Conservation (phyloP, 2,888 invertebrate species). For the Zaprionus obscuricornis region DNA sequence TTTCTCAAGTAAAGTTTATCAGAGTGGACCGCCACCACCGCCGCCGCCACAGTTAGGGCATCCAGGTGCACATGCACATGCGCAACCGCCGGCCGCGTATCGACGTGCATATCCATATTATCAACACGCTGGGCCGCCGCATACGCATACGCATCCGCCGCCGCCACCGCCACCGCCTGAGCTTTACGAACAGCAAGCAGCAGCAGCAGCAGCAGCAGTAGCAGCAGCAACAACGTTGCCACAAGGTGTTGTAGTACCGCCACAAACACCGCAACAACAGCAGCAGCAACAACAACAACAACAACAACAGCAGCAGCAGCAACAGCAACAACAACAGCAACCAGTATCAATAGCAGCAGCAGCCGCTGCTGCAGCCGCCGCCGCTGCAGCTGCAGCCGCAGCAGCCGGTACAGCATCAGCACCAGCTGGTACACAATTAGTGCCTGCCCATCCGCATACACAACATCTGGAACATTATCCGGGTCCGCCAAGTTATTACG, state of each 20-base stretch:
- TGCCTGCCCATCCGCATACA: conserved; percentile 81
- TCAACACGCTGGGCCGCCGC: conserved; percentile 58
- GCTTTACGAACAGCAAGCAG: conserved; percentile 79
- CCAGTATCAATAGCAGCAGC: conserved; percentile 53
- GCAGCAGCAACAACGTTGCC: conserved; percentile 5
- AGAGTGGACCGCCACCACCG: conserved; percentile 82
- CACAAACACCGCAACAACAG: conserved; percentile 54
- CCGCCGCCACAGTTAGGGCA: conserved; percentile 64
- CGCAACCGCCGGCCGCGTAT: conserved; percentile 70
- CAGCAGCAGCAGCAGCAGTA: conserved; percentile 44
- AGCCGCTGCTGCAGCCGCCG: conserved; percentile 57
- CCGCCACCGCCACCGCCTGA: conserved; percentile 76
- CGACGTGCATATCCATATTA: conserved; percentile 69
- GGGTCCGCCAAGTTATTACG: conserved; percentile 85
- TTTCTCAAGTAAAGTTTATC: conserved; percentile 84
- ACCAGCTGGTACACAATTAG: conserved; percentile 82
- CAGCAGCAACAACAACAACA: conserved; percentile 74
- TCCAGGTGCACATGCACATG: conserved; percentile 77
- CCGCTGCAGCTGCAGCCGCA: conserved; percentile 18
- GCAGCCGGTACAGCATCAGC: conserved; percentile 21
- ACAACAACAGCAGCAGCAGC: conserved; percentile 6
- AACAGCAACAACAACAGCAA: conserved; percentile 36
- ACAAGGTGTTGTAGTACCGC: conserved; percentile 6
- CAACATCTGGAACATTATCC: conserved; percentile 85
- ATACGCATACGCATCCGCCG: conserved; percentile 50